Base-by-base conservation (phyloP, 2,888 invertebrate species). In the Pristionchus fissidentatus region DNA sequence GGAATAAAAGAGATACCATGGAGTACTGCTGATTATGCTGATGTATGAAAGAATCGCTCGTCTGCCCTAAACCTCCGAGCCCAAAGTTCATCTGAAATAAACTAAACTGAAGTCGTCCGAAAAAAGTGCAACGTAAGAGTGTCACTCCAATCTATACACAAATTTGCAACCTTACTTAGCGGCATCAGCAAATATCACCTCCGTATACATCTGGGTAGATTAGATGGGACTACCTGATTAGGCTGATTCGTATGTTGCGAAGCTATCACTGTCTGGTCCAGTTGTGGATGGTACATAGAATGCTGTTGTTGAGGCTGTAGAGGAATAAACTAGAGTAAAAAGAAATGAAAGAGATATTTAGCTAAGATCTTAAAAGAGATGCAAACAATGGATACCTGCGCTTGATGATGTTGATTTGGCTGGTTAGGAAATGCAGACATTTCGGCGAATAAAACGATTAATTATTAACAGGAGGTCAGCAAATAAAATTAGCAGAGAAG, bases 181-280 rank as follows among this genome's bases (percentile, higher is more conserved):
- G n/a, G n/a, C n/a, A n/a, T n/a, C n/a, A n/a, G n/a, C n/a, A n/a
- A n/a, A n/a, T n/a, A n/a, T n/a, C n/a, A n/a, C n/a, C n/a, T n/a
- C n/a, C n/a, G n/a, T n/a, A n/a, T n/a, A n/a, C n/a, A n/a, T 10
- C 4, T 57, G n/a, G 10, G 13, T 26, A 57, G 32, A 22, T 35
- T 66, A 66, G 19, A 35, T 66, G 32, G n/a, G 26, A 73, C n/a
- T 73, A 73, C 73, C 41, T 73, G 73, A 15, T 41, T 73, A n/a
- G 41, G 43, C 35, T 73, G 73, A 43, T n/a, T 43, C n/a, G 32
- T 26, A 41, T 73, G 73, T 32, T 41, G 73, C 5, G 7, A 4
- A n/a, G 38, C 2, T 38, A 70, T 15, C 22, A 70, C 38, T 38
- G 22, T 38, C n/a, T 26, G 73, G 22, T 73, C 41, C 22, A 41